Evolutionary conservation across 2,888 invertebrate species (phyloP), one percentile per base, ranked within the genome.

Genomic region (Magallana nippona): DNA sequence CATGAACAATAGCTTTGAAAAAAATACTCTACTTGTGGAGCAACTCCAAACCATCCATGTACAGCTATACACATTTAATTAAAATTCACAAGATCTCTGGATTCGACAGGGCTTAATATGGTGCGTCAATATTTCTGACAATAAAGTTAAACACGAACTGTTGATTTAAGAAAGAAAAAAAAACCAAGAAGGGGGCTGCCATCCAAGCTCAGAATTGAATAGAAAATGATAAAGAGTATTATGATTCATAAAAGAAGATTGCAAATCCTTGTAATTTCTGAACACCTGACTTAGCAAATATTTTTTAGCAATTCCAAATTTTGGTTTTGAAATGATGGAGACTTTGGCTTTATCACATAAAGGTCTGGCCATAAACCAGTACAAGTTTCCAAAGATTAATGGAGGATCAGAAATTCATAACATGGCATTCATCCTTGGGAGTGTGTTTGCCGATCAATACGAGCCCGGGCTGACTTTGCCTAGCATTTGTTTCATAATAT

Each of bases 381-480:
- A 32, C 71, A 22, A 27, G 71, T 27, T 71, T 71, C 71, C 62
- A 62, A 71, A 71, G 71, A 71, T 71, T 71, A 71, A 13, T 13
- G 27, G 13, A 15, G 71, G 71, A 71, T 71, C 71, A 71, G 71
- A 71, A 71, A 71, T 71, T 71, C 71, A 71, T 71, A 71, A 71
- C 71, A 27, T 71, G 71, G 71, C 71, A 32, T 71, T 71, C 71
- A 71, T 71, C 71, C 27, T 71, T 15, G 27, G 15, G 13, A 19
- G 27, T 22, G 71, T 60, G 60, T 27, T 71, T 71, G 71, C 27
- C 15, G 22, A 71, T 71, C 71, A 71, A 71, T 71, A 71, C 71
- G 22, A 32, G 71, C 71, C 15, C 71, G 71, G 71, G 71, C 22
- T 32, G 10, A 15, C 27, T 27, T 22, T 13, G 71, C 27, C 71